Evolutionary conservation across 2,888 invertebrate species (phyloP), one percentile per base, ranked within the genome.

Genomic region (Pycnomerus fuliginosus): DNA sequence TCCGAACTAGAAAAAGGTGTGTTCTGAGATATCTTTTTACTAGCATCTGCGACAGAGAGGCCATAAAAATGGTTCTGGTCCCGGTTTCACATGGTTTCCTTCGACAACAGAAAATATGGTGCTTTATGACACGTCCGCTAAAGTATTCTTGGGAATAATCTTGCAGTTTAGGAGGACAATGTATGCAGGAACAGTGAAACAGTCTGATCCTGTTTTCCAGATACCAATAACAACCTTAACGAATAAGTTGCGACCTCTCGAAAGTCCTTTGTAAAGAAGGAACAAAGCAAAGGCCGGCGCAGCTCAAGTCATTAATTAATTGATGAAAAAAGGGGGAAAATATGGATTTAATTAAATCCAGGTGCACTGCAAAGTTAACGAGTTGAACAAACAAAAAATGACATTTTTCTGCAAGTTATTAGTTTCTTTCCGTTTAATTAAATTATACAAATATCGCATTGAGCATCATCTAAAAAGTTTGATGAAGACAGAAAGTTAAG

Each of bases 41-140:
- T 52, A 47, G 52, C 50, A 49, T 53, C 50, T 48, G 52, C 36
- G 42, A 50, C 40, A 28, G 41, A 48, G 38, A 29, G 46, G 39
- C 40, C 31, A 46, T 32, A 40, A 46, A 42, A 46, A 33, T 28
- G 40, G 35, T 30, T 33, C 41, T 36, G 45, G 36, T 45, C 36
- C 41, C 29, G 27, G 35, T 30, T 25, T n/a, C n/a, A n/a, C 22
- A 35, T 31, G 35, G 25, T 41, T 22, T 35, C 36, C 32, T 41
- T 36, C 15, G 40, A 32, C 45, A 36, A 45, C 36, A 32, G 32
- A 40, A 45, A 24, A 40, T 45, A 34, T 44, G 44, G 23, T 29
- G 23, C 24, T 39, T 45, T 45, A 45, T 40, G 39, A 39, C 39
- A 12, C 16, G 24, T 22, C 34, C 28, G 24, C 34, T 36, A n/a